phyloP scores from a whole-genome alignment of 1,140 invertebrate genomes.

The Stegodyphus dumicola region DNA sequence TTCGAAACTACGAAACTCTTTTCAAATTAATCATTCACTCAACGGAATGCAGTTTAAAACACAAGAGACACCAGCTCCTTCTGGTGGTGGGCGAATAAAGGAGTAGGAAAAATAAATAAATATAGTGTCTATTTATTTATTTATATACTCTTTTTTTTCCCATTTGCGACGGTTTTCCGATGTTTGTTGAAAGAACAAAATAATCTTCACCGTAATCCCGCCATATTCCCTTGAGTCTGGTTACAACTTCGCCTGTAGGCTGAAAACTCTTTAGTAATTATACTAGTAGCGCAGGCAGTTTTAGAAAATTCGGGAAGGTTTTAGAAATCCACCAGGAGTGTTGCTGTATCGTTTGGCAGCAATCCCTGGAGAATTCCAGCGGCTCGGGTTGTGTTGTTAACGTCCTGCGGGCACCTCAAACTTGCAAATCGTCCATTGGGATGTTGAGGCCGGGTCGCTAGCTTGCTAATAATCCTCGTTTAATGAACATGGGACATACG shows the following conservation, averaged over 20 bases:
- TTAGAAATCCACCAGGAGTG: constrained; percentile 38
- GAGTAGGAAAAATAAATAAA: neutral
- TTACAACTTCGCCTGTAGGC: constrained; percentile 52
- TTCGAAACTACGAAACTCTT: constrained; percentile 26
- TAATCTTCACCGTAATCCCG: constrained; percentile 44
- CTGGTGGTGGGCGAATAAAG: neutral
- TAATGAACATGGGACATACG: constrained; percentile 41
- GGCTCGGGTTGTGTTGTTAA: constrained; percentile 50
- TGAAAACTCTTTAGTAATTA: constrained; percentile 58
- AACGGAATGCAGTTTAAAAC: constrained; percentile 17
- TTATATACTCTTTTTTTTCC: constrained; percentile 25
- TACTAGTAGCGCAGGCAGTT: constrained; percentile 23
- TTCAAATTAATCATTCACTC: constrained; percentile 57
- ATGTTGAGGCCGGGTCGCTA: constrained; percentile 10
- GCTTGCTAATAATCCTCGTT: constrained; percentile 57
- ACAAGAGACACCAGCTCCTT: constrained; percentile 2
- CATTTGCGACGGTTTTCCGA: constrained; percentile 4
- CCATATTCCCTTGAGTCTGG: constrained; percentile 23
- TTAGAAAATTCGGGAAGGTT: constrained; percentile 58
- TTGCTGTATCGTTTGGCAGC: constrained; percentile 6
- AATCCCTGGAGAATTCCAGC: constrained; percentile 5
- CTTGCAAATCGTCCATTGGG: constrained; percentile 56
- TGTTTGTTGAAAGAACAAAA: constrained; percentile 49
- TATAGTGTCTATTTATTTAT: constrained; percentile 47
- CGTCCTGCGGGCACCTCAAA: constrained; percentile 58